phyloP scores from a whole-genome alignment of 2,113 vertebrate genomes.

The Trematocara marginatum region DNA sequence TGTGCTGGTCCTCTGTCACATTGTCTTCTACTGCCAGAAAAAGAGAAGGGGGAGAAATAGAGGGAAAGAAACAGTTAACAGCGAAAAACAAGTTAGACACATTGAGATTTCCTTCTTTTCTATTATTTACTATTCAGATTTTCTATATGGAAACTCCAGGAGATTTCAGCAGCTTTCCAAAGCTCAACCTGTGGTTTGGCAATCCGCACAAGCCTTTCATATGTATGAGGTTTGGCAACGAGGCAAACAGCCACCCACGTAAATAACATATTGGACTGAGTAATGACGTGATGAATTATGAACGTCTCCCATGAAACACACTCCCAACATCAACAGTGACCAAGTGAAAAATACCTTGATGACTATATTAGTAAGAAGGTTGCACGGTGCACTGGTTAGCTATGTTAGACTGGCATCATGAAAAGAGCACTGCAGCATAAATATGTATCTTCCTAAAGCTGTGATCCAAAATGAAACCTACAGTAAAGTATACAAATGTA shows the following conservation, averaged over 20 bases:
- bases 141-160: constrained; percentile 57
- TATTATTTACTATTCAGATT: constrained; percentile 63
- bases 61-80: constrained; percentile 65
- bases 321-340: constrained; percentile 58
- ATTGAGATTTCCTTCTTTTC: constrained; percentile 57
- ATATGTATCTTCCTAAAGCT: neutral
- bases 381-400: neutral
- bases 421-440: neutral
- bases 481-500: neutral
- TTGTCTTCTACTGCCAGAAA: constrained; percentile 87
- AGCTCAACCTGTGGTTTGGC: constrained; percentile 65
- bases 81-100: constrained; percentile 59
- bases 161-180: constrained; percentile 63
- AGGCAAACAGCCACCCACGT: constrained; percentile 67
- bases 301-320: constrained; percentile 54
- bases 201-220: constrained; percentile 63
- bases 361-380: constrained; percentile 35
- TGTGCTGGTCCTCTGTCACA: constrained; percentile 82
- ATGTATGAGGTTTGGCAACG: constrained; percentile 68
- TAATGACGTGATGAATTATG: constrained; percentile 72
- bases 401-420: constrained; percentile 6
- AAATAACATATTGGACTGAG: constrained; percentile 73
- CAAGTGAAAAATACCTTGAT: constrained; percentile 60
- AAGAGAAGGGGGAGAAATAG: constrained; percentile 65
- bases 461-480: neutral